Percentiles rank a stretch among this genome's conserved stretches.
Evolutionary conservation across 2,797 vertebrate species (phyloP).

Genomic region (Lacerta agilis): DNA sequence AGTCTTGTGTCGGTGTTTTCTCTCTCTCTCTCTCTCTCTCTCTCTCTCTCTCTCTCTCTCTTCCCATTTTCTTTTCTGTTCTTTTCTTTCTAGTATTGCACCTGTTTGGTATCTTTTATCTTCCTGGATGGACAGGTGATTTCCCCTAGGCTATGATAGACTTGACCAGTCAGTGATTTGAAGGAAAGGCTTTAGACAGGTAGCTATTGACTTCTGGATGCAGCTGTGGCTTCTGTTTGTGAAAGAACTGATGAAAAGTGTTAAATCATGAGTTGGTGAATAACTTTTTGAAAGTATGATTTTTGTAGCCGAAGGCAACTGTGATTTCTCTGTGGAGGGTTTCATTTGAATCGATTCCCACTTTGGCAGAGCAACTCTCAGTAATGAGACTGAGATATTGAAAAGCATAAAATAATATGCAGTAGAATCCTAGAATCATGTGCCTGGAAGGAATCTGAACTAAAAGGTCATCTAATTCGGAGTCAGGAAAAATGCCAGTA

Average conservation of each 20-base stretch:
- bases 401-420: slow-evolving; percentile 49
- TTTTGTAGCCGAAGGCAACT: slow-evolving; percentile 51
- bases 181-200: slow-evolving; percentile 66
- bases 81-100: slow-evolving; percentile 63
- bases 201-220: slow-evolving; percentile 59
- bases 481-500: background rate
- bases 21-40: slow-evolving; percentile 51
- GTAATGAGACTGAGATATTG: slow-evolving; percentile 61
- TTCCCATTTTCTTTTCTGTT: slow-evolving; percentile 46
- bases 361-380: slow-evolving; percentile 55
- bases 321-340: slow-evolving; percentile 52
- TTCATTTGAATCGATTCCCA: slow-evolving; percentile 46
- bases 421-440: slow-evolving; percentile 25
- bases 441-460: slow-evolving; percentile 1
- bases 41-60: slow-evolving; percentile 50
- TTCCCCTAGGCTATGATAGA: slow-evolving; percentile 44
- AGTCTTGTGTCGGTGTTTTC: slow-evolving; percentile 63
- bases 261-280: slow-evolving; percentile 50
- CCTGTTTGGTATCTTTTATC: slow-evolving; percentile 50
- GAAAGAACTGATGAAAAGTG: slow-evolving; percentile 70
- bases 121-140: slow-evolving; percentile 57
- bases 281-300: slow-evolving; percentile 41
- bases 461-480: background rate
- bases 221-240: slow-evolving; percentile 59
- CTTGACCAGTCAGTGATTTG: slow-evolving; percentile 56